phyloP scores from a whole-genome alignment of 2,113 vertebrate genomes.

The Murina feae region DNA sequence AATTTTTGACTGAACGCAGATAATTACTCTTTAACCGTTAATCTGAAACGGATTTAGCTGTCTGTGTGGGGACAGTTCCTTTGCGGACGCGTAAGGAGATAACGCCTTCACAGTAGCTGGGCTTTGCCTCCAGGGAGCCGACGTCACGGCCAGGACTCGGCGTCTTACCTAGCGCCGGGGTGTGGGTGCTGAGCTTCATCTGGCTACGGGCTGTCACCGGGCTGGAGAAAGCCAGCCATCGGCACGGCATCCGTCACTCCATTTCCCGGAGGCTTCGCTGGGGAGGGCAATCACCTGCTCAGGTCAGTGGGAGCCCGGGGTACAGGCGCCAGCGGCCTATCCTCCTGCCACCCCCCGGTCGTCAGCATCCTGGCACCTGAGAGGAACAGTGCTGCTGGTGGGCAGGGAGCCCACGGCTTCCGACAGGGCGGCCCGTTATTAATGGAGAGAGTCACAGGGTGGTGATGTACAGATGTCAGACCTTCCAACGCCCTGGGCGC shows the following conservation, averaged over 20 bases:
- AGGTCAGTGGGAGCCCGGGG: neutral
- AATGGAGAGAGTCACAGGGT: slow-evolving; percentile 75
- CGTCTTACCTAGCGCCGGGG: neutral
- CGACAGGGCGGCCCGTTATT: slow-evolving; percentile 61
- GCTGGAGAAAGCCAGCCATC: slow-evolving; percentile 61
- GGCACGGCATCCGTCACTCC: neutral
- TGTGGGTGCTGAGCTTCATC: neutral
- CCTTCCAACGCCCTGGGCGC: slow-evolving; percentile 59
- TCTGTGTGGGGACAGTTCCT: neutral
- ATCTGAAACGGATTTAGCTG: neutral
- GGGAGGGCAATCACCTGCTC: slow-evolving; percentile 37
- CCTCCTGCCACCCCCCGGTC: slow-evolving; percentile 59
- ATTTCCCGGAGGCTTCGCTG: slow-evolving; percentile 42
- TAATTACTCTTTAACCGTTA: slow-evolving; percentile 5
- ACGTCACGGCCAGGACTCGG: neutral
- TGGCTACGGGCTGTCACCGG: slow-evolving; percentile 46
- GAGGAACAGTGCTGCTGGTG: slow-evolving; percentile 18
- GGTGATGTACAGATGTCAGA: slow-evolving; percentile 69
- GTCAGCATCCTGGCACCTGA: slow-evolving; percentile 67
- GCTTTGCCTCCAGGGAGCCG: neutral
- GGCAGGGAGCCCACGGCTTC: slow-evolving; percentile 25
- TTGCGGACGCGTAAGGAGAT: neutral
- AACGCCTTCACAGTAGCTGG: slow-evolving; percentile 14
- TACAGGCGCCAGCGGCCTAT: slow-evolving; percentile 73
- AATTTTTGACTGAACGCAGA: slow-evolving; percentile 13